phyloP scores from a whole-genome alignment of 2,797 vertebrate species.

The Sarcoramphus papa region DNA sequence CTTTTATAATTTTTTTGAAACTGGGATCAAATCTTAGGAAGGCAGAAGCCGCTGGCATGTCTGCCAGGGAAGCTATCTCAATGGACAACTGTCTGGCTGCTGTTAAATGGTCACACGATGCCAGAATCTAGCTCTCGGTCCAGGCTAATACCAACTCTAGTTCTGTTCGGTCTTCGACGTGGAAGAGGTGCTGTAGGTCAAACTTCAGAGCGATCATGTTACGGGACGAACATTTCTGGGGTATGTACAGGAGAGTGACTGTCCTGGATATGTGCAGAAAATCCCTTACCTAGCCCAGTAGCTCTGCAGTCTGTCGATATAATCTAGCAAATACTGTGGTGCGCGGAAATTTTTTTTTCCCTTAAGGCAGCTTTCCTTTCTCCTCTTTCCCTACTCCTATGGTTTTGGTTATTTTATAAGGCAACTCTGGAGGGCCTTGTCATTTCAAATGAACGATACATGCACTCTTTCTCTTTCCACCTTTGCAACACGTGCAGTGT shows the following conservation, averaged over 20 bases:
- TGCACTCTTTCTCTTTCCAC: conserved; percentile 22
- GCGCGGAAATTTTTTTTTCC: conserved; percentile 43
- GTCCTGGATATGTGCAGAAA: conserved; percentile 50
- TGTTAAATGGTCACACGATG: neutral
- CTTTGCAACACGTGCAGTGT: conserved; percentile 41
- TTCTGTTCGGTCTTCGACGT: neutral
- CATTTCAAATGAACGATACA: conserved; percentile 46
- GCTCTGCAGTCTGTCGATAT: conserved; percentile 41
- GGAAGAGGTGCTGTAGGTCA: conserved; percentile 42
- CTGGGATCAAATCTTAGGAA: conserved; percentile 60
- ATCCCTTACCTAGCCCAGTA: conserved; percentile 34
- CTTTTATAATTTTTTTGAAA: neutral
- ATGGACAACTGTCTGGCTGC: conserved; percentile 28
- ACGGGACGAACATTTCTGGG: conserved; percentile 9
- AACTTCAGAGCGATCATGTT: neutral
- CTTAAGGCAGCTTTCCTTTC: conserved; percentile 71
- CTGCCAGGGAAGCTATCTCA: neutral
- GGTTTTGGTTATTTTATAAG: conserved; percentile 28
- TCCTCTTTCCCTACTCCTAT: conserved; percentile 43
- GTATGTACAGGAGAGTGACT: conserved; percentile 14
- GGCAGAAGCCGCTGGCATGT: conserved; percentile 32
- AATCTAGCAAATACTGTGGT: conserved; percentile 61
- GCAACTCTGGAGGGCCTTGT: conserved; percentile 54
- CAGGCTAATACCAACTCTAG: neutral
- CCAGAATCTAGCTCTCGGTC: neutral